Conservation (phyloP, 2,888 invertebrate genomes). For the Polyploca ridens region DNA sequence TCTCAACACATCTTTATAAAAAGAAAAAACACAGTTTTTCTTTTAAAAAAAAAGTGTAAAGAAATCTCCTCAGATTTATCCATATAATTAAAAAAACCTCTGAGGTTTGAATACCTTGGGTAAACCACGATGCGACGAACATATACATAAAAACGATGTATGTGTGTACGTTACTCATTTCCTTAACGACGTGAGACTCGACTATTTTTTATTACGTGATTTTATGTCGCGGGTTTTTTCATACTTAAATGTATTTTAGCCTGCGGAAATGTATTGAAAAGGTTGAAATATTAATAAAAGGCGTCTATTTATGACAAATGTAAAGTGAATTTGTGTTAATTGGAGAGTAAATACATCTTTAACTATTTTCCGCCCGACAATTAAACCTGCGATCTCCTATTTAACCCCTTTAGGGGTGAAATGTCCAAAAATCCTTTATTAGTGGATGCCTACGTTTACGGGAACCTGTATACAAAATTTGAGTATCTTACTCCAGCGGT, state of each 20-base stretch:
- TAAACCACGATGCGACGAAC: conserved; percentile 38
- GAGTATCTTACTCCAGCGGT: too few relatives aligned
- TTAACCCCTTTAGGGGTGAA: too few relatives aligned
- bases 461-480: too few relatives aligned
- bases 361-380: too few relatives aligned
- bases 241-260: conserved; percentile 29
- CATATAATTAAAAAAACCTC: conserved; percentile 52
- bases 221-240: conserved; percentile 42
- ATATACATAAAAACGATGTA: conserved; percentile 19
- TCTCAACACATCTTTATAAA: conserved; percentile 26
- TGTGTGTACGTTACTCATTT: conserved; percentile 57
- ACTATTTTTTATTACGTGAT: conserved; percentile 49
- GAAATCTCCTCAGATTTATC: conserved; percentile 36
- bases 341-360: too few relatives aligned
- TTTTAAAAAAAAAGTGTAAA: conserved; percentile 30
- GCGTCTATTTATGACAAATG: neutral
- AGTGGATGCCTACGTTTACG: too few relatives aligned
- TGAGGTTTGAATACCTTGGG: conserved; percentile 45
- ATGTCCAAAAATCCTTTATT: too few relatives aligned
- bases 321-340: too few relatives aligned
- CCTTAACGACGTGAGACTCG: conserved; percentile 61
- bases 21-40: conserved; percentile 16
- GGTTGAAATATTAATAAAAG: neutral
- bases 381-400: too few relatives aligned
- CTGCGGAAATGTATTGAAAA: conserved; percentile 16